These are phyloP conservation scores for Nezara viridula DNA, from an alignment of 2,888 invertebrate genomes.

Conservation along the genomic window DNA sequence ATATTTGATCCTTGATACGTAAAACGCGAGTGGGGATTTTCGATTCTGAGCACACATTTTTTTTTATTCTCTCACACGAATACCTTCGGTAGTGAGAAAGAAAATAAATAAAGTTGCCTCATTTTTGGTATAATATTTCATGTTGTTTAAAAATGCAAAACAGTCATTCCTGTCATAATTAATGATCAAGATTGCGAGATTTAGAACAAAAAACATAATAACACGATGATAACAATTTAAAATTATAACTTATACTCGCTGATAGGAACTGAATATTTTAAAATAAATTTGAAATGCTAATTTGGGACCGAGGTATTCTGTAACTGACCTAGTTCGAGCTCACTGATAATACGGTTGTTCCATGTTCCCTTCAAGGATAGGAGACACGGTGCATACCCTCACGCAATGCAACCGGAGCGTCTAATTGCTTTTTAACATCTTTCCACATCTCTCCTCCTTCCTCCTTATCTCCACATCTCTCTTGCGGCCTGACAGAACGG, in stretches of 20 bases:
- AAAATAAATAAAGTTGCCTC: too few species aligned
- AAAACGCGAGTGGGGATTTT: too few species aligned
- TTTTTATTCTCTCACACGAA: too few species aligned
- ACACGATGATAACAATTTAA: background rate
- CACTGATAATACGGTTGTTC: slow-evolving; percentile 13
- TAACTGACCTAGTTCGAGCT: slow-evolving; percentile 1
- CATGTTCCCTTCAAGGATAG: slow-evolving; percentile 2
- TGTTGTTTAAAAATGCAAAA: too few species aligned
- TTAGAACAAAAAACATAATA: background rate
- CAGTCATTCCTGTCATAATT: too few species aligned
- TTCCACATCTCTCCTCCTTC: background rate
- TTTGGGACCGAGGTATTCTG: background rate
- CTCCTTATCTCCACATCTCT: background rate
- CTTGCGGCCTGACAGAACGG: background rate
- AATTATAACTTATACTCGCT: background rate
- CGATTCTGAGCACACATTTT: too few species aligned
- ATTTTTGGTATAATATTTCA: too few species aligned
- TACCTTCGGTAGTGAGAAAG: too few species aligned
- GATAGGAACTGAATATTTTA: background rate
- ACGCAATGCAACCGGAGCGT: slow-evolving; percentile 37
- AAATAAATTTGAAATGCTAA: background rate
- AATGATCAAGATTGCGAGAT: background rate
- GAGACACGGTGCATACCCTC: slow-evolving; percentile 23
- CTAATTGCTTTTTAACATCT: slow-evolving; percentile 38
- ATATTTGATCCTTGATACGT: too few species aligned